Conservation (phyloP, 1,140 invertebrate species). For the Cydia splendana region DNA sequence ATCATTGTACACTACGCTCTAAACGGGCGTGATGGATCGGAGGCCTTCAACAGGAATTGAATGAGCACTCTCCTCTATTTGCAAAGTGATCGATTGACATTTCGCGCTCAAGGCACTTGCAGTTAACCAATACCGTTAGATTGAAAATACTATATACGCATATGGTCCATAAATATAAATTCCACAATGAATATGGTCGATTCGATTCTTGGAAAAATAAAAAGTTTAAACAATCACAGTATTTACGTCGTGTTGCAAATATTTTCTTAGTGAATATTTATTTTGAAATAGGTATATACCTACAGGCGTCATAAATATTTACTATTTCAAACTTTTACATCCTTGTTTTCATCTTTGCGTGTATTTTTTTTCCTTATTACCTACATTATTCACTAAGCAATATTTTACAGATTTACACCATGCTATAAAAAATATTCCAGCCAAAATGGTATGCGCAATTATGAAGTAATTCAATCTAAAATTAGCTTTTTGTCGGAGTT, state of each 20-base stretch:
- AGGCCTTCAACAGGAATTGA: slow-evolving; percentile 22
- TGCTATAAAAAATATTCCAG: background rate
- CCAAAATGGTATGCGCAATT: background rate
- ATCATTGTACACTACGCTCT: slow-evolving; percentile 11
- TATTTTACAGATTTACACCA: too few relatives aligned
- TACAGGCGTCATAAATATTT: too few relatives aligned
- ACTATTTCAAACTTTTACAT: too few relatives aligned
- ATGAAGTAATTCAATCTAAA: slow-evolving; percentile 8
- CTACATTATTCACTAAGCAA: too few relatives aligned
- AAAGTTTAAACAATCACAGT: too few relatives aligned
- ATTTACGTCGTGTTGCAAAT: too few relatives aligned
- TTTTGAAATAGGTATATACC: too few relatives aligned
- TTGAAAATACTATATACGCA: background rate
- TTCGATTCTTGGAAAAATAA: too few relatives aligned
- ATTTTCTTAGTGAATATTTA: too few relatives aligned
- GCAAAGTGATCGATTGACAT: slow-evolving; percentile 31
- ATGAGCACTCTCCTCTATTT: slow-evolving; percentile 30
- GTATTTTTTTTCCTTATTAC: too few relatives aligned
- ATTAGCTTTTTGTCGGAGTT: slow-evolving; percentile 5
- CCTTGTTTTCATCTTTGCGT: too few relatives aligned
- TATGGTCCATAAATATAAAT: background rate
- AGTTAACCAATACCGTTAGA: slow-evolving; percentile 13
- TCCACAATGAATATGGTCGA: background rate
- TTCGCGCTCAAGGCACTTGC: slow-evolving; percentile 6
- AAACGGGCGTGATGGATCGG: slow-evolving; percentile 28